Evolutionary conservation across 2,797 vertebrate genomes (phyloP).

Genomic region (Microctenopoma lineatum): DNA sequence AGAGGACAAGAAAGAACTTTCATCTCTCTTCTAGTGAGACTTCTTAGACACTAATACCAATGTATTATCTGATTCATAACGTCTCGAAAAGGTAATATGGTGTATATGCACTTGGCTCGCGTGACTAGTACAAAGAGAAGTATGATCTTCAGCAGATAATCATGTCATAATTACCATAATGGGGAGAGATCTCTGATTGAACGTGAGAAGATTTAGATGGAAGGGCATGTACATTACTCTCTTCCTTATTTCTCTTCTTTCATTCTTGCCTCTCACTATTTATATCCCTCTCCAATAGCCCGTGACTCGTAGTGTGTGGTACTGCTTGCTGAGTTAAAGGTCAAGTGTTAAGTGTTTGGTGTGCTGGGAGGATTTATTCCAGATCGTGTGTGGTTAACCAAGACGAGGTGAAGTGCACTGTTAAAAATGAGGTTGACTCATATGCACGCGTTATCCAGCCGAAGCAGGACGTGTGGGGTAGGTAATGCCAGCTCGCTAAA

Average conservation of each 20-base stretch:
- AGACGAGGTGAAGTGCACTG: slow-evolving; percentile 56
- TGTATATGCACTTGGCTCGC: slow-evolving; percentile 14
- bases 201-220: slow-evolving; percentile 55
- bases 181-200: slow-evolving; percentile 54
- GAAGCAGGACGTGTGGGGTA: slow-evolving; percentile 9
- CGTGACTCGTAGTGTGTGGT: slow-evolving; percentile 63
- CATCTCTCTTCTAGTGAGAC: slow-evolving; percentile 35
- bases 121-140: slow-evolving; percentile 46
- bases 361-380: slow-evolving; percentile 69
- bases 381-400: slow-evolving; percentile 68
- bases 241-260: slow-evolving; percentile 24
- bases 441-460: slow-evolving; percentile 31
- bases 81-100: slow-evolving; percentile 40
- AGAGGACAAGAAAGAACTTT: slow-evolving; percentile 47
- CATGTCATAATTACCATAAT: slow-evolving; percentile 63
- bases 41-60: slow-evolving; percentile 58
- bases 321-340: slow-evolving; percentile 62
- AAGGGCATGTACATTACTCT: slow-evolving; percentile 26
- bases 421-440: slow-evolving; percentile 49
- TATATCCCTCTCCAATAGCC: slow-evolving; percentile 49
- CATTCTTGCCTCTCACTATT: slow-evolving; percentile 44
- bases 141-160: slow-evolving; percentile 58
- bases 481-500: neutral
- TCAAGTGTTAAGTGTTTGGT: slow-evolving; percentile 79
- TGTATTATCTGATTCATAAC: slow-evolving; percentile 57